Conservation (phyloP, 2,797 vertebrate species). For the Poeciliopsis paucimaculata region DNA sequence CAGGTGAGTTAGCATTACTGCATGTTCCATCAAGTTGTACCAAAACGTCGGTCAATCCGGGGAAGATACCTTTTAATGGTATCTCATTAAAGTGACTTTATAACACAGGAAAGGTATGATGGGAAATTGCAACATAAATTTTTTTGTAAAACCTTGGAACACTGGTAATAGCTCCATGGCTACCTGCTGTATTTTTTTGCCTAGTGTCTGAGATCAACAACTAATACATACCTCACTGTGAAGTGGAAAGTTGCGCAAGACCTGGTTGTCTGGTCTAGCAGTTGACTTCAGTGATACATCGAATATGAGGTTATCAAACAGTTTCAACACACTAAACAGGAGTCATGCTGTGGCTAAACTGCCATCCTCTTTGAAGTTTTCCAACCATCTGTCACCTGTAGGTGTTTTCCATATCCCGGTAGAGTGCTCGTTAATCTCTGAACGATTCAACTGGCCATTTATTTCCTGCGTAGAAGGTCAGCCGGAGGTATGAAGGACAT, state of each 20-base stretch:
- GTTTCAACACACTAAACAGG: background rate
- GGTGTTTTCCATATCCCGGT: constrained; percentile 31
- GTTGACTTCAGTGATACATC: background rate
- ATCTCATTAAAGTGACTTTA: background rate
- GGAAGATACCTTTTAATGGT: background rate
- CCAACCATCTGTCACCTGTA: constrained; percentile 61
- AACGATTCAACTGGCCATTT: constrained; percentile 1
- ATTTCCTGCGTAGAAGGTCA: constrained; percentile 26
- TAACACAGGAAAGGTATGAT: background rate
- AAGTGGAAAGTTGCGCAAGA: background rate
- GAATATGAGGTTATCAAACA: background rate
- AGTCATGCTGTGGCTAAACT: constrained; percentile 31
- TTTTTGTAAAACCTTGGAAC: background rate
- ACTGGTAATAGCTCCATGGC: background rate
- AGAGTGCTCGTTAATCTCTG: constrained; percentile 11
- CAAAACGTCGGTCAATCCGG: background rate
- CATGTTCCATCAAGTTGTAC: background rate
- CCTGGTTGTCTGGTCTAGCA: background rate
- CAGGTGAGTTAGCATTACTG: background rate
- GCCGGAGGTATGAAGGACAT: constrained; percentile 30
- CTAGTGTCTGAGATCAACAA: background rate
- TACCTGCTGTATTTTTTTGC: background rate
- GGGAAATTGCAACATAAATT: background rate
- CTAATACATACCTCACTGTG: background rate
- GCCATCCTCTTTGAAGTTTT: constrained; percentile 25